Percentiles rank a stretch among this genome's conserved stretches.
Conservation (phyloP, 2,888 invertebrate genomes). For the Rhagonycha fulva region DNA sequence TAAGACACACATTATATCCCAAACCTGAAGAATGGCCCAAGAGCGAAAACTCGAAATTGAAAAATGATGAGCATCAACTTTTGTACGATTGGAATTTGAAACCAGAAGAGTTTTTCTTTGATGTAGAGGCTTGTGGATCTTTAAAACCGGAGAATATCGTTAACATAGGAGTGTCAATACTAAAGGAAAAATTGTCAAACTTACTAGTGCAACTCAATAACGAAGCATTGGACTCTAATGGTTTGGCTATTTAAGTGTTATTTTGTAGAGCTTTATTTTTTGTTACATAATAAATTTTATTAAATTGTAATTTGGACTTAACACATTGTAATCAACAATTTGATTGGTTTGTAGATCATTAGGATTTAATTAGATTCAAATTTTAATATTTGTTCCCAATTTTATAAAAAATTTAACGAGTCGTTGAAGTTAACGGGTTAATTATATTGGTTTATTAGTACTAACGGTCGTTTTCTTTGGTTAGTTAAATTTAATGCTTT, state of each 20-base stretch:
- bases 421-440: too few species aligned
- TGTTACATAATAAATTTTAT: too few species aligned
- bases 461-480: too few species aligned
- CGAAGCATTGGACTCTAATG: conserved; percentile 79
- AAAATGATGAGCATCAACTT: conserved; percentile 90
- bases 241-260: conserved; percentile 65
- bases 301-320: too few species aligned
- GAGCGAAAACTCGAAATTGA: conserved; percentile 93
- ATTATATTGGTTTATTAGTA: too few species aligned
- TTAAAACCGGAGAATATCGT: conserved; percentile 97
- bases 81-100: conserved; percentile 93
- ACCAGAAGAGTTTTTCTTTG: conserved; percentile 96
- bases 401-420: too few species aligned
- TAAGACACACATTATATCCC: conserved; percentile 93
- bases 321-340: too few species aligned
- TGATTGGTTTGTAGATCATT: too few species aligned
- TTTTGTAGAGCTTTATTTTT: too few species aligned
- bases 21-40: conserved; percentile 99
- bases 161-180: conserved; percentile 87
- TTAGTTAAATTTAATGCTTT: too few species aligned
- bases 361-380: too few species aligned
- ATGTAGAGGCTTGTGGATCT: conserved; percentile 95
- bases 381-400: too few species aligned
- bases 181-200: conserved; percentile 95
- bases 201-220: conserved; percentile 90